Conservation (phyloP, 2,888 invertebrate species). For the Chrysomela aeneicollis region DNA sequence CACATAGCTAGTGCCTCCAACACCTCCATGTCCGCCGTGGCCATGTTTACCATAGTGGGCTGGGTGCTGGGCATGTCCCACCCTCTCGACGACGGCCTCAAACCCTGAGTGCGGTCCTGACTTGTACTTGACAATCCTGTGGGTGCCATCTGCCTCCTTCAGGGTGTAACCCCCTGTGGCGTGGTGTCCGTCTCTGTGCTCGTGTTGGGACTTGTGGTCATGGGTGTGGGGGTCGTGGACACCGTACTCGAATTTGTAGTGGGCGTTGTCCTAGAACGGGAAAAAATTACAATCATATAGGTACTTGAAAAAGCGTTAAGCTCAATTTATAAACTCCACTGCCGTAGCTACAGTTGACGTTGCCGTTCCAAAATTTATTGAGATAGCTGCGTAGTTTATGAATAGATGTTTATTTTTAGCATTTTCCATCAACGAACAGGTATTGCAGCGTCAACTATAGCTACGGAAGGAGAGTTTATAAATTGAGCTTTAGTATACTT, state of each 20-base stretch:
- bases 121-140: constrained; percentile 57
- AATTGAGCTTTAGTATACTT: not conserved
- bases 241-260: constrained; percentile 58
- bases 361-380: too few relatives aligned
- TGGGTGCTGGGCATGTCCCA: constrained; percentile 48
- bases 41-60: constrained; percentile 40
- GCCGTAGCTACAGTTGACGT: too few relatives aligned
- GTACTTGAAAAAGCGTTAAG: too few relatives aligned
- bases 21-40: constrained; percentile 39
- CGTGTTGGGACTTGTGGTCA: constrained; percentile 57
- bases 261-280: constrained; percentile 34
- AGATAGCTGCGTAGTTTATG: too few relatives aligned
- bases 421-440: too few relatives aligned
- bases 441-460: too few relatives aligned
- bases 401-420: too few relatives aligned
- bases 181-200: constrained; percentile 56
- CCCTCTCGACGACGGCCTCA: constrained; percentile 45
- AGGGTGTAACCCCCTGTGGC: constrained; percentile 57
- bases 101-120: constrained; percentile 42
- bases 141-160: constrained; percentile 59
- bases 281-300: not conserved
- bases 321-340: too few relatives aligned
- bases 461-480: too few relatives aligned
- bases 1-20: constrained; percentile 48
- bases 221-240: constrained; percentile 59